Evolutionary conservation across 2,888 invertebrate species (phyloP).

Genomic region (Dascillus cervinus): DNA sequence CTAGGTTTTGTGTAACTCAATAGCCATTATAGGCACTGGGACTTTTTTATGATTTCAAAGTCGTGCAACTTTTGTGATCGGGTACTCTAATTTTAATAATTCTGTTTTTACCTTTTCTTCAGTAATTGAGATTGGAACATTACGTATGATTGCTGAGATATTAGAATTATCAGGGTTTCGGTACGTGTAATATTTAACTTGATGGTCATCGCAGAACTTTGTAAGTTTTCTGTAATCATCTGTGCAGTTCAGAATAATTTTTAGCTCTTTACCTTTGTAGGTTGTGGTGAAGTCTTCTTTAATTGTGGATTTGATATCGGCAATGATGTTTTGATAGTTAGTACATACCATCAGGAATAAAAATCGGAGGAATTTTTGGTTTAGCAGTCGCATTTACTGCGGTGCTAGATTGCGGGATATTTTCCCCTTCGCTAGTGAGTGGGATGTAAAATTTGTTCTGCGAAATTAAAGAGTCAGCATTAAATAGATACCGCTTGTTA

Average conservation of each 20-base stretch:
- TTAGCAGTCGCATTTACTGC: conserved; percentile 1
- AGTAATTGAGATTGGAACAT: conserved; percentile 4
- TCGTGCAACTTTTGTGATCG: conserved; percentile 2
- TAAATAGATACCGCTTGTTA: conserved; percentile 3
- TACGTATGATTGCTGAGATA: conserved; percentile 3
- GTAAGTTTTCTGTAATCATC: conserved; percentile 6
- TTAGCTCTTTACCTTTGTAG: conserved; percentile 3
- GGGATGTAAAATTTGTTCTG: conserved; percentile 1
- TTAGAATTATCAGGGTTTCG: neutral
- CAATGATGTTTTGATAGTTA: conserved; percentile 3
- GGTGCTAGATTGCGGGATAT: neutral
- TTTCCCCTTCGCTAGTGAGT: conserved; percentile 1
- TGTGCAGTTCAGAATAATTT: conserved; percentile 4
- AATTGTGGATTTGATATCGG: conserved; percentile 1
- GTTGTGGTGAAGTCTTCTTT: conserved; percentile 4
- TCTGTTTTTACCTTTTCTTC: conserved; percentile 3
- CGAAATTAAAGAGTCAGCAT: neutral
- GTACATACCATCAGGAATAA: conserved; percentile 3
- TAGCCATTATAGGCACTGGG: conserved; percentile 2
- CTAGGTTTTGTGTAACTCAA: neutral
- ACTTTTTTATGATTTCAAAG: conserved; percentile 2
- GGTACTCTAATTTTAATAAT: conserved; percentile 3
- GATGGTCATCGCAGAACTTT: conserved; percentile 4
- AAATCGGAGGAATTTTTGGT: conserved; percentile 6
- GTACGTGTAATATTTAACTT: conserved; percentile 6